phyloP scores from a whole-genome alignment of 2,797 vertebrate species.

The Lerista edwardsae region DNA sequence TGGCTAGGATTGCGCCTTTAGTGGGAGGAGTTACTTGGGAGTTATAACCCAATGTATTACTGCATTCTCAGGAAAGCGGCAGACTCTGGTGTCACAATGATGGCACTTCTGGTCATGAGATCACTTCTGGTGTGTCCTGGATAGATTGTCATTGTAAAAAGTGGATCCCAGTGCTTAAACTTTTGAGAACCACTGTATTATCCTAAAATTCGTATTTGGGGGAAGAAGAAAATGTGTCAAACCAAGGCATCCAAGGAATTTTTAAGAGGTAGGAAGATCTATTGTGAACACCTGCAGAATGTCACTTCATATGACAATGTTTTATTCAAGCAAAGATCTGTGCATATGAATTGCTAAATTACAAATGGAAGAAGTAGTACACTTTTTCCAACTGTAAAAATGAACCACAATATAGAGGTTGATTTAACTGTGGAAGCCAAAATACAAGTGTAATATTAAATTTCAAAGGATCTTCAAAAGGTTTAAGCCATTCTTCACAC shows the following conservation, averaged over 20 bases:
- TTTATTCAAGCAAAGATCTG: neutral
- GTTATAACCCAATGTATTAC: no score
- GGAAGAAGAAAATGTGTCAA: neutral
- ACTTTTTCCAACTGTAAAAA: neutral
- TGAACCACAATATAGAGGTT: neutral
- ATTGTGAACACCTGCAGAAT: neutral
- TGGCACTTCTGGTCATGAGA: no score
- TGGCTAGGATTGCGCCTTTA: no score
- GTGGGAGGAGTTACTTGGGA: no score
- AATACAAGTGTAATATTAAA: neutral
- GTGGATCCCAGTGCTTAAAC: no score
- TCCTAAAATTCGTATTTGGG: neutral
- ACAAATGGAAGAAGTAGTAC: neutral
- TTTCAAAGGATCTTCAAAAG: no score
- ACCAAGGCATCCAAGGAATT: neutral
- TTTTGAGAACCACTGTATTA: neutral
- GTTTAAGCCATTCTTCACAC: constrained; percentile 20
- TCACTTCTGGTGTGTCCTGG: no score
- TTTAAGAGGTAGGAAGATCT: neutral
- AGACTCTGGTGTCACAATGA: no score
- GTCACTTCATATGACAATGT: neutral
- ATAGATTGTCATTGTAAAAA: no score
- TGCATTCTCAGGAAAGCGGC: no score
- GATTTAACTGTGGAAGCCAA: neutral
- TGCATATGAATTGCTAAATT: neutral